Conservation (phyloP, 2,113 vertebrate species). For the Pachypanchax playfairii region DNA sequence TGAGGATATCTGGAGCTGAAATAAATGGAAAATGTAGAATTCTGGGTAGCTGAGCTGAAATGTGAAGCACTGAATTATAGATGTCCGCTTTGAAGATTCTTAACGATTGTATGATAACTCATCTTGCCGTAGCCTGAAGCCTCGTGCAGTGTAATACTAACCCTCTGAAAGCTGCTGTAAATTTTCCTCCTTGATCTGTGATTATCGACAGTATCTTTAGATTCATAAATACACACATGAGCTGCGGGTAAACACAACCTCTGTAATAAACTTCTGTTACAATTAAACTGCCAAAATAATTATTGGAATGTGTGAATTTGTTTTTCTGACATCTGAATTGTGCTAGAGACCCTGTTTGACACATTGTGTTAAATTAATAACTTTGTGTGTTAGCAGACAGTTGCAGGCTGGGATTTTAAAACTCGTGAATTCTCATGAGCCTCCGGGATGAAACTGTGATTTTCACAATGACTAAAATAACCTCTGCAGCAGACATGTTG, state of each 20-base stretch:
- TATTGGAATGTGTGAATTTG: not conserved
- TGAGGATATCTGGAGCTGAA: no score
- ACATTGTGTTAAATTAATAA: constrained; percentile 21
- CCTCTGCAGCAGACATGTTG: constrained; percentile 38
- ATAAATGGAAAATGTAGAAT: no score
- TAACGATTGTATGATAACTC: not conserved
- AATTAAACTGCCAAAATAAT: not conserved
- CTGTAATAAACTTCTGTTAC: not conserved
- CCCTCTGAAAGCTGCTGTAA: constrained; percentile 13
- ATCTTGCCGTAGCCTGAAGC: not conserved
- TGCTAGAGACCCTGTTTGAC: not conserved
- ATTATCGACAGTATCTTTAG: not conserved
- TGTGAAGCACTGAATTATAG: not conserved
- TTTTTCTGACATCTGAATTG: not conserved
- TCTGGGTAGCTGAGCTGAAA: no score
- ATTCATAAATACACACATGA: not conserved
- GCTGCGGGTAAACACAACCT: no score
- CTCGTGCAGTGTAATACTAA: constrained; percentile 44
- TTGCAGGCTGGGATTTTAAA: not conserved
- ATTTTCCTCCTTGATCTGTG: not conserved
- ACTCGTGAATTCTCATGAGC: constrained; percentile 30
- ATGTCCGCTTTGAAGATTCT: not conserved
- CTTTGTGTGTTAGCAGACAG: constrained; percentile 10
- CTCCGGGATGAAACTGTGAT: constrained; percentile 32
- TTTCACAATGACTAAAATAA: constrained; percentile 55